phyloP scores from a whole-genome alignment of 1,140 invertebrate genomes.

The Formica exsecta region DNA sequence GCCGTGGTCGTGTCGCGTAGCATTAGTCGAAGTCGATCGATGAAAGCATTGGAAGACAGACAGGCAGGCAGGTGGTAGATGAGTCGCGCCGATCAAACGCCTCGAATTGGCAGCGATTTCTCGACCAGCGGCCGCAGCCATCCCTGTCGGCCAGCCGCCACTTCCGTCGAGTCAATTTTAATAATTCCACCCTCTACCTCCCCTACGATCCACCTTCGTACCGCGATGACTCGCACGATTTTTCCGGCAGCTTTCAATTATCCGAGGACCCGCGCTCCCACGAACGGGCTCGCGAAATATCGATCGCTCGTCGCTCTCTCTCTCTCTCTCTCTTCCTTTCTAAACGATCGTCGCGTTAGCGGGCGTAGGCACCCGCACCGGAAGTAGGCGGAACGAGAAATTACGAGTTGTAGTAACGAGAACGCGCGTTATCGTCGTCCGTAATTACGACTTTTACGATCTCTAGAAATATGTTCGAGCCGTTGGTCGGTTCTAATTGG shows the following conservation, averaged over 20 bases:
- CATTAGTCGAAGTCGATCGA: conserved; percentile 65
- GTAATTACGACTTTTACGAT: conserved; percentile 47
- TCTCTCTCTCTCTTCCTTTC: conserved; percentile 3
- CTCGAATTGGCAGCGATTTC: conserved; percentile 80
- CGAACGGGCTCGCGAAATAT: conserved; percentile 69
- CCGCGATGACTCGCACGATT: conserved; percentile 79
- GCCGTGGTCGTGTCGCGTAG: conserved; percentile 29
- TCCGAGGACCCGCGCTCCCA: conserved; percentile 69
- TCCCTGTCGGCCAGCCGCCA: conserved; percentile 26
- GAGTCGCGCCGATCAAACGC: conserved; percentile 78
- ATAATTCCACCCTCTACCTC: conserved; percentile 71
- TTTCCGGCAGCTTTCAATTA: conserved; percentile 79
- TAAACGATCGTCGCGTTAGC: conserved; percentile 40
- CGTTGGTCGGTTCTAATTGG: conserved; percentile 29
- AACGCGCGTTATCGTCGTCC: conserved; percentile 39
- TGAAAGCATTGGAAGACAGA: conserved; percentile 61
- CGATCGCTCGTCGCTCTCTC: conserved; percentile 60
- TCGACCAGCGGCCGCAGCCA: conserved; percentile 55
- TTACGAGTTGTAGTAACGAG: conserved; percentile 64
- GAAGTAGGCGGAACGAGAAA: conserved; percentile 65
- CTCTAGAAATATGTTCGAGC: conserved; percentile 7
- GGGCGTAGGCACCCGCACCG: conserved; percentile 36
- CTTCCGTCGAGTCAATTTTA: conserved; percentile 78
- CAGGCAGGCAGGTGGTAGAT: conserved; percentile 77
- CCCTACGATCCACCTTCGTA: conserved; percentile 9